Conservation (phyloP, 1,140 invertebrate genomes). For the Mya arenaria region DNA sequence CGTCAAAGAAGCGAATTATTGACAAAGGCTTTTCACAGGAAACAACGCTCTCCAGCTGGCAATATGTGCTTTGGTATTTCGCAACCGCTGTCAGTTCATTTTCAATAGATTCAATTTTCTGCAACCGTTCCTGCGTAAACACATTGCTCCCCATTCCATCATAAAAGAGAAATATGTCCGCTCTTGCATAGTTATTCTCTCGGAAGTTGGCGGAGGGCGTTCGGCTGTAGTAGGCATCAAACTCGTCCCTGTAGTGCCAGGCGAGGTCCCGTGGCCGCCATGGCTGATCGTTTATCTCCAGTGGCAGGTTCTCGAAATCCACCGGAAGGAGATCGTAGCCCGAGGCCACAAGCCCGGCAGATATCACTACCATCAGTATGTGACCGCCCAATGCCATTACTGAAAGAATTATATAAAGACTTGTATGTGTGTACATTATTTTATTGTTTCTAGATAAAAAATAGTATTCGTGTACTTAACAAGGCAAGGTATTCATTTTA, state of each 20-base stretch:
- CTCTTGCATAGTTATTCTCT: not conserved
- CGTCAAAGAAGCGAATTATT: slow-evolving; percentile 62
- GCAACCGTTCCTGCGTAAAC: slow-evolving; percentile 50
- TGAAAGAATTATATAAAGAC: slow-evolving; percentile 34
- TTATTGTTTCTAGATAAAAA: not conserved
- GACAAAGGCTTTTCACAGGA: slow-evolving; percentile 51
- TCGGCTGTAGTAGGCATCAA: slow-evolving; percentile 26
- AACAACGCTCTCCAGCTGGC: slow-evolving; percentile 30
- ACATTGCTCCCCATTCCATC: slow-evolving; percentile 42
- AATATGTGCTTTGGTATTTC: slow-evolving; percentile 49
- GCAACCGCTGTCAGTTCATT: slow-evolving; percentile 23
- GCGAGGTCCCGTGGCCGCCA: slow-evolving; percentile 58
- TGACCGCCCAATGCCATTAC: slow-evolving; percentile 43
- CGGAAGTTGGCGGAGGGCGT: slow-evolving; percentile 16
- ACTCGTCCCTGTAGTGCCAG: slow-evolving; percentile 37
- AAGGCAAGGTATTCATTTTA: not conserved
- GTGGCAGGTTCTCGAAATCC: slow-evolving; percentile 62
- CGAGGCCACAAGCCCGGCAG: slow-evolving; percentile 30
- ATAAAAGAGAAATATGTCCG: slow-evolving; percentile 48
- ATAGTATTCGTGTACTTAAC: not conserved
- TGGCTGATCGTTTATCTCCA: slow-evolving; percentile 57
- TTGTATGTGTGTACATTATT: not conserved
- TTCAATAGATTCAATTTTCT: slow-evolving; percentile 57
- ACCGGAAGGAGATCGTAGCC: slow-evolving; percentile 67
- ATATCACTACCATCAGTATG: slow-evolving; percentile 62